Conservation (phyloP, 2,888 invertebrate species). For the Eilema griseolum region DNA sequence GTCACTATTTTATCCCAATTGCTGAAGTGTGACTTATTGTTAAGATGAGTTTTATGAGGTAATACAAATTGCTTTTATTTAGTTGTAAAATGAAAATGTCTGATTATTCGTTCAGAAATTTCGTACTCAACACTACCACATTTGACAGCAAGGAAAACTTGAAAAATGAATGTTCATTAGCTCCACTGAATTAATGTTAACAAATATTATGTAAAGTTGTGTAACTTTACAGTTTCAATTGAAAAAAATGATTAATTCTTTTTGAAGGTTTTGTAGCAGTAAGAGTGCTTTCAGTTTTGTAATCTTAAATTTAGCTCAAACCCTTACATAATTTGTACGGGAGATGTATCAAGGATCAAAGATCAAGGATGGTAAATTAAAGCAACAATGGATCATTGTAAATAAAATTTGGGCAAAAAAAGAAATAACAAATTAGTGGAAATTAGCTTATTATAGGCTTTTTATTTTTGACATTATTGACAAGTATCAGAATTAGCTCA, state of each 20-base stretch:
- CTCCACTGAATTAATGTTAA: not conserved
- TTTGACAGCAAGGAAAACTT: not conserved
- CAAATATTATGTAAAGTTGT: constrained; percentile 1
- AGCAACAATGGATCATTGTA: not conserved
- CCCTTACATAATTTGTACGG: not conserved
- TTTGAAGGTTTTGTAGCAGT: not conserved
- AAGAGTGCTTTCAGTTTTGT: not conserved
- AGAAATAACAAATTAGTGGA: no score
- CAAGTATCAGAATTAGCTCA: not conserved
- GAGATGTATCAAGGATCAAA: not conserved
- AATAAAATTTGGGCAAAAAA: not conserved
- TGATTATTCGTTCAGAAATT: constrained; percentile 25
- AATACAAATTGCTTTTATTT: constrained; percentile 55
- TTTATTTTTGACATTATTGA: constrained; percentile 5
- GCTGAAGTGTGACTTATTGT: constrained; percentile 17
- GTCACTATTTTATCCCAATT: constrained; percentile 20
- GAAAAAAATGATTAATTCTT: not conserved
- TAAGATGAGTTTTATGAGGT: constrained; percentile 34
- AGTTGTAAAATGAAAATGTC: constrained; percentile 58
- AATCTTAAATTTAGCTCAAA: not conserved
- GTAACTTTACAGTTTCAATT: not conserved
- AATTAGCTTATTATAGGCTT: not conserved
- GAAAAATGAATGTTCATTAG: not conserved
- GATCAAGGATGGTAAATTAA: not conserved
- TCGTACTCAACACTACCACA: not conserved